A percentile compares a stretch with the other conserved stretches of the same genome.
These are phyloP conservation scores for Acrossocheilus wenchowensis DNA, from an alignment of 2,797 vertebrate species.

Conservation along the genomic window DNA sequence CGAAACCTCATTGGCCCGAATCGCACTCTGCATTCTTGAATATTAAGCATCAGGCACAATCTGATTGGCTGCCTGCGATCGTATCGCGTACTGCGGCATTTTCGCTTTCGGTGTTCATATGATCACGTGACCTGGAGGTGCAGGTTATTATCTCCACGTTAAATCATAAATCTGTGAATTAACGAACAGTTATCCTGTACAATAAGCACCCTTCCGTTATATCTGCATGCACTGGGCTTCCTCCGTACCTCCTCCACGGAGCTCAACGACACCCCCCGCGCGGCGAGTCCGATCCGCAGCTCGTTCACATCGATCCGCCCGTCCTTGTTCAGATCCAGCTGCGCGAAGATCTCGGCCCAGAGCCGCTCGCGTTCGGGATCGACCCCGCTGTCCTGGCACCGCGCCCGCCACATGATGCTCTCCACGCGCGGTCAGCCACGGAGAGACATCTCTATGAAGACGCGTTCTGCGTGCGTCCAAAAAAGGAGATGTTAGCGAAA, in stretches of 20 bases:
- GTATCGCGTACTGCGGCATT: neutral
- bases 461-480: neutral
- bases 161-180: neutral
- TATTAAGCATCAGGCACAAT: neutral
- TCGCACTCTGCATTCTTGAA: neutral
- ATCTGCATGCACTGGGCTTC: neutral
- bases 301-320: slow-evolving; percentile 87
- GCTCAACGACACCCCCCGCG: slow-evolving; percentile 74
- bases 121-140: neutral
- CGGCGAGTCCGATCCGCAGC: slow-evolving; percentile 82
- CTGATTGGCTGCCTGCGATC: slow-evolving; percentile 7
- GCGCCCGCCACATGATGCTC: slow-evolving; percentile 66
- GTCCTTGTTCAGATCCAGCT: slow-evolving; percentile 89
- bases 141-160: neutral
- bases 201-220: neutral
- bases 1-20: slow-evolving; percentile 1
- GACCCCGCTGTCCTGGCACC: slow-evolving; percentile 67
- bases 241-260: slow-evolving; percentile 78
- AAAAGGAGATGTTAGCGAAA: slow-evolving; percentile 10
- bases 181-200: neutral
- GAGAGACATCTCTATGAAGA: neutral
- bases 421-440: slow-evolving; percentile 8
- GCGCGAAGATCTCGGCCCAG: slow-evolving; percentile 84
- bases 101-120: neutral
- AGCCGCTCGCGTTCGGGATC: slow-evolving; percentile 77